phyloP scores from a whole-genome alignment of 2,113 vertebrate genomes.

The Antechinus flavipes region DNA sequence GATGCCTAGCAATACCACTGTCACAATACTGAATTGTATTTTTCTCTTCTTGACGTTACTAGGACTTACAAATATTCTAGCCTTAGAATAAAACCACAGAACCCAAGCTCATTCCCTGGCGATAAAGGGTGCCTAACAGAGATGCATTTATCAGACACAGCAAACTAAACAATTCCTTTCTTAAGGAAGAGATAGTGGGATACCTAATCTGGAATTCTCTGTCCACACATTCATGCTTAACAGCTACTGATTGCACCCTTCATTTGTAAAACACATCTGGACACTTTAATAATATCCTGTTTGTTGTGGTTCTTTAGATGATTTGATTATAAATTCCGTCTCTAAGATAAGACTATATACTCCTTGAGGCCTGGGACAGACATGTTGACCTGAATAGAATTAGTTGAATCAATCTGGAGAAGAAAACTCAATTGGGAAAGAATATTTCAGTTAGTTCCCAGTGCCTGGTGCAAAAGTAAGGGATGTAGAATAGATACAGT shows the following conservation, averaged over 20 bases:
- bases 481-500: neutral
- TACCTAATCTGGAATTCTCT: neutral
- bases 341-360: slow-evolving; percentile 13
- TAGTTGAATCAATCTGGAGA: neutral
- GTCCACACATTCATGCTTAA: neutral
- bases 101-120: neutral
- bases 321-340: slow-evolving; percentile 31
- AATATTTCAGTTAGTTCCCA: slow-evolving; percentile 31
- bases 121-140: neutral
- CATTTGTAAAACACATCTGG: neutral
- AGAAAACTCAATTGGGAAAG: neutral
- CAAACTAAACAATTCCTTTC: neutral
- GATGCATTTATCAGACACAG: neutral
- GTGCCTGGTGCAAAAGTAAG: neutral
- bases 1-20: neutral
- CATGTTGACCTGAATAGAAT: neutral
- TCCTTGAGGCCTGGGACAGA: neutral
- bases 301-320: slow-evolving; percentile 7
- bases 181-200: neutral
- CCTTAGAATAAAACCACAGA: neutral
- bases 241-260: neutral
- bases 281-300: neutral
- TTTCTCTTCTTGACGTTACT: neutral
- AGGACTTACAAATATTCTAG: neutral
- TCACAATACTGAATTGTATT: neutral